These are phyloP conservation scores for Tragopan temminckii DNA, from an alignment of 2,797 vertebrate species.

Conservation along the genomic window DNA sequence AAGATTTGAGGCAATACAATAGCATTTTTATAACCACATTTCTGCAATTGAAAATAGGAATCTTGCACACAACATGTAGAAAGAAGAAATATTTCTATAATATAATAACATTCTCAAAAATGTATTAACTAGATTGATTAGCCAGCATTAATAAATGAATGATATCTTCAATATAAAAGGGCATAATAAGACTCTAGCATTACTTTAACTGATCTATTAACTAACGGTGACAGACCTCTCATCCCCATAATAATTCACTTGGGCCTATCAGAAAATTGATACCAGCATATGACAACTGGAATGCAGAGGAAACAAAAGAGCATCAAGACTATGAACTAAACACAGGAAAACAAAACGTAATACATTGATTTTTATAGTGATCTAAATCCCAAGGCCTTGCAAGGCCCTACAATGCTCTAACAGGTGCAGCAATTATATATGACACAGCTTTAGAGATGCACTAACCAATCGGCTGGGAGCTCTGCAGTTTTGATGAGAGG, in stretches of 20 bases:
- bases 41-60: neutral
- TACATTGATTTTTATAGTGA: neutral
- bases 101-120: neutral
- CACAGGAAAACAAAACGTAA: neutral
- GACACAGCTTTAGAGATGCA: slow-evolving; percentile 31
- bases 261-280: neutral
- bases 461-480: slow-evolving; percentile 15
- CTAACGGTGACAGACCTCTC: neutral
- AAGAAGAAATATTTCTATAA: neutral
- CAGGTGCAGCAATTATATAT: slow-evolving; percentile 52
- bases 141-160: neutral
- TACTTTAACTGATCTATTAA: neutral
- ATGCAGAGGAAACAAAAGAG: neutral
- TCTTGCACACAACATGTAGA: neutral
- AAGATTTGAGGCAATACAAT: neutral
- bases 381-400: neutral
- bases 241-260: neutral
- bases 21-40: neutral
- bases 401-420: neutral
- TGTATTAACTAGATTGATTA: neutral
- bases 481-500: slow-evolving; percentile 36
- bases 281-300: neutral
- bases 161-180: neutral
- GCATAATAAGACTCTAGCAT: neutral
- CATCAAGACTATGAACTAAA: neutral